These are phyloP conservation scores for Cydia fagiglandana DNA, from an alignment of 1,140 invertebrate species.

Conservation along the genomic window DNA sequence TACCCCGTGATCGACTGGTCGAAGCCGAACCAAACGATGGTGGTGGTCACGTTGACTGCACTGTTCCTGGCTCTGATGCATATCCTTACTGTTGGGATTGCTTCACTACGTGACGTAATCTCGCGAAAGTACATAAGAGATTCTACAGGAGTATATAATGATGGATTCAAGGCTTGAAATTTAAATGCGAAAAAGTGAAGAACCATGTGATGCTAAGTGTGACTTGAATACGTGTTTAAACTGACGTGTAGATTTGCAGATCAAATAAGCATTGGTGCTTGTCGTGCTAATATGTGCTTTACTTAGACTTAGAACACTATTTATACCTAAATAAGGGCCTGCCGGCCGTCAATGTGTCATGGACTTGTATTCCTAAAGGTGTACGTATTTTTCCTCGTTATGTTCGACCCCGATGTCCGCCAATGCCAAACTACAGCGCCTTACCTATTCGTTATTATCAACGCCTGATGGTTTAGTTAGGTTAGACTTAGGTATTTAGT, in stretches of 20 bases:
- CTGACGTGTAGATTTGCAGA: conserved; percentile 1
- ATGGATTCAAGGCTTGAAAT: conserved; percentile 49
- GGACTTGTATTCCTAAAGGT: conserved; percentile 20
- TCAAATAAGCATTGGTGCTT: conserved; percentile 29
- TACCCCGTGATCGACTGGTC: conserved; percentile 87
- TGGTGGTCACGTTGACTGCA: conserved; percentile 64
- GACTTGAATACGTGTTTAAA: not conserved
- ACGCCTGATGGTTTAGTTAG: not conserved
- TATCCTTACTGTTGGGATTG: conserved; percentile 56
- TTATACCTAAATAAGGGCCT: conserved; percentile 18
- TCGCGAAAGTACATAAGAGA: conserved; percentile 44
- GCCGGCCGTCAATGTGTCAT: conserved; percentile 11
- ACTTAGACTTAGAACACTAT: conserved; percentile 24
- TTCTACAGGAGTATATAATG: conserved; percentile 60
- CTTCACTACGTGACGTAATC: conserved; percentile 52
- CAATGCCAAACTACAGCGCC: not conserved
- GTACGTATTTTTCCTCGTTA: not conserved
- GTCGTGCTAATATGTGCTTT: conserved; percentile 31
- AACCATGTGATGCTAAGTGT: not conserved
- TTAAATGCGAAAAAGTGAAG: not conserved
- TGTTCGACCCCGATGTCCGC: not conserved
- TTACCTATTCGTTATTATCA: not conserved
- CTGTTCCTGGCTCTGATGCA: conserved; percentile 69
- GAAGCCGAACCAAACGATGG: conserved; percentile 59
- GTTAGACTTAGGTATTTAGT: not conserved